A percentile compares a stretch with the other conserved stretches of the same genome.
phyloP scores from a whole-genome alignment of 2,888 invertebrate species.

The Pasiphila rectangulata region DNA sequence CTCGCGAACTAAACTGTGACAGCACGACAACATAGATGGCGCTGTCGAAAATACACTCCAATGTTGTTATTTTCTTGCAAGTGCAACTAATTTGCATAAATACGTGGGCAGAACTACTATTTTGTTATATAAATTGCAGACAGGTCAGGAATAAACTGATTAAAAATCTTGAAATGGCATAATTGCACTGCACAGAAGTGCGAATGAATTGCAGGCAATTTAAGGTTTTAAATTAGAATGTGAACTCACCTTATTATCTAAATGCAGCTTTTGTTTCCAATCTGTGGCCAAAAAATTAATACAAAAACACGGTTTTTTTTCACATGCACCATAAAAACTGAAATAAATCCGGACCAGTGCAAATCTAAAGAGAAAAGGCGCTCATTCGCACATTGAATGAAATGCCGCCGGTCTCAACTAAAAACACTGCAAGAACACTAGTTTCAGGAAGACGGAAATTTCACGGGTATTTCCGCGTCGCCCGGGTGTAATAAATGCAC shows the following conservation, averaged over 20 bases:
- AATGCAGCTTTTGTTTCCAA: constrained; percentile 11
- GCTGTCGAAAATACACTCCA: constrained; percentile 31
- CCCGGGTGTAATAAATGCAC: constrained; percentile 58
- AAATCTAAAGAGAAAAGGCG: constrained; percentile 15
- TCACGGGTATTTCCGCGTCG: constrained; percentile 57
- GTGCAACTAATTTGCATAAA: too few relatives aligned
- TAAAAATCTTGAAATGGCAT: too few relatives aligned
- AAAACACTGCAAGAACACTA: constrained; percentile 46
- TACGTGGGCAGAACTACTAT: too few relatives aligned
- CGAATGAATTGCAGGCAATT: too few relatives aligned
- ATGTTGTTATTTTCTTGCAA: constrained; percentile 23
- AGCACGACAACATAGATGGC: constrained; percentile 54
- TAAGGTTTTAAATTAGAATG: neutral
- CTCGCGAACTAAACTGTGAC: constrained; percentile 43
- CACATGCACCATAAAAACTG: constrained; percentile 38
- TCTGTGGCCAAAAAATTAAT: constrained; percentile 12
- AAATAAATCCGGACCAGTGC: constrained; percentile 13
- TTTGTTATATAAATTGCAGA: too few relatives aligned
- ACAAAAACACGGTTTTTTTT: constrained; percentile 13
- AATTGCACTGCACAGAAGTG: too few relatives aligned
- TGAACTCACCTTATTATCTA: constrained; percentile 24
- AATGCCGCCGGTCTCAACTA: constrained; percentile 54
- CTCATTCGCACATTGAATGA: constrained; percentile 46
- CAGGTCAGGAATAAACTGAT: too few relatives aligned
- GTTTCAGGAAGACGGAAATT: constrained; percentile 40